phyloP scores from a whole-genome alignment of 2,113 vertebrate species.

The Sisor rabdophorus region DNA sequence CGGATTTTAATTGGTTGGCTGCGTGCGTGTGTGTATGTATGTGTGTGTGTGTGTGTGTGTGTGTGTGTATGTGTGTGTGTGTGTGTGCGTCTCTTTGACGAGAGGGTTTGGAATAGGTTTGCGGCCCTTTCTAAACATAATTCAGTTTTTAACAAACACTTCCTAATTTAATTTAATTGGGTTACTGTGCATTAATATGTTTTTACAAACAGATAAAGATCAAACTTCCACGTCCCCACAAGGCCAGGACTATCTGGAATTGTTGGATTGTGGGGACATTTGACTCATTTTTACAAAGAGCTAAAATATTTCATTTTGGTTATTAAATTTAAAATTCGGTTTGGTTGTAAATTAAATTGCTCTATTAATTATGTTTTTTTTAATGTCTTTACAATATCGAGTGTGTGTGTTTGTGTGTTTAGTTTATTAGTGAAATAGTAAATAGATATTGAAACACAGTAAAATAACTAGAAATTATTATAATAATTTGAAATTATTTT shows the following conservation, averaged over 20 bases:
- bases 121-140: background rate
- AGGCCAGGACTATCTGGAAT: background rate
- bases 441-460: too few relatives aligned
- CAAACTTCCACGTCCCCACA: background rate
- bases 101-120: background rate
- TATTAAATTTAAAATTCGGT: background rate
- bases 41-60: conserved; percentile 13
- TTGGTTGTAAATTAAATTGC: background rate
- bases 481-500: too few relatives aligned
- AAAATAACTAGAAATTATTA: too few relatives aligned
- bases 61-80: conserved; percentile 50
- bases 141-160: conserved; percentile 29
- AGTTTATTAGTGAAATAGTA: too few relatives aligned
- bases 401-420: too few relatives aligned
- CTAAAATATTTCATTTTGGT: background rate
- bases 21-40: conserved; percentile 30
- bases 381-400: background rate
- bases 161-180: conserved; percentile 71
- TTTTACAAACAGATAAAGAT: background rate
- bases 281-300: background rate
- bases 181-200: background rate
- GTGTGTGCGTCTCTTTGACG: background rate
- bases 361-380: background rate
- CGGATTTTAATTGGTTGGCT: conserved; percentile 75
- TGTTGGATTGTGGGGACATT: background rate